These are phyloP conservation scores for Labia minor DNA, from an alignment of 2,888 invertebrate species.

Conservation along the genomic window DNA sequence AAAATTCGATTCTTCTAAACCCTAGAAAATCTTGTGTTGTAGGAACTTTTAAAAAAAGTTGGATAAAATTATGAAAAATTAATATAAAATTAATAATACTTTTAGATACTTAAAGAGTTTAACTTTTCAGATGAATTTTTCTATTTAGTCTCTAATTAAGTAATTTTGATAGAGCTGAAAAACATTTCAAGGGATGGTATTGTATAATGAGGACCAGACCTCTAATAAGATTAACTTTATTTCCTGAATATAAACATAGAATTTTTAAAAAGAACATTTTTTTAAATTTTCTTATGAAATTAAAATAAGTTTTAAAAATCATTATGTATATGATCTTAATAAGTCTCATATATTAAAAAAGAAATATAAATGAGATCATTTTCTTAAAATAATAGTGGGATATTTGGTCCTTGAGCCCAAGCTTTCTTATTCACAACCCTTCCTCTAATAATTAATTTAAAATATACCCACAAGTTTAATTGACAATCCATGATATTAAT, in stretches of 20 bases:
- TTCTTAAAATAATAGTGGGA: neutral
- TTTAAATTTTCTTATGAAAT: no score
- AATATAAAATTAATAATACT: neutral
- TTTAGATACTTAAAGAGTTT: neutral
- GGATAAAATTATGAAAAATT: neutral
- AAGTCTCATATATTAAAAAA: neutral
- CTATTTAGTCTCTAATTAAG: no score
- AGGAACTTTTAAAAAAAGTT: neutral
- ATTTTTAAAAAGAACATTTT: no score
- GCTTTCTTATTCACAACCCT: neutral
- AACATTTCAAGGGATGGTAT: conserved; percentile 2
- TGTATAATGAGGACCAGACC: neutral
- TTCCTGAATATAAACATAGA: no score
- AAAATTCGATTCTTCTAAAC: neutral
- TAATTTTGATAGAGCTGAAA: neutral
- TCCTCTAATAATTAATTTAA: neutral
- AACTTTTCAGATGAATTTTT: neutral
- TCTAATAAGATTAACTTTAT: neutral
- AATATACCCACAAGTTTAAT: neutral
- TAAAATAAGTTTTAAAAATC: neutral
- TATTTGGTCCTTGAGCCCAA: neutral
- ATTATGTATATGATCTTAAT: neutral
- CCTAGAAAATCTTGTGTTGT: neutral
- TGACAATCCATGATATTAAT: neutral
- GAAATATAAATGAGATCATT: neutral